Evolutionary conservation across 2,797 vertebrate species (phyloP).

Genomic region (Arnoldichthys spilopterus): DNA sequence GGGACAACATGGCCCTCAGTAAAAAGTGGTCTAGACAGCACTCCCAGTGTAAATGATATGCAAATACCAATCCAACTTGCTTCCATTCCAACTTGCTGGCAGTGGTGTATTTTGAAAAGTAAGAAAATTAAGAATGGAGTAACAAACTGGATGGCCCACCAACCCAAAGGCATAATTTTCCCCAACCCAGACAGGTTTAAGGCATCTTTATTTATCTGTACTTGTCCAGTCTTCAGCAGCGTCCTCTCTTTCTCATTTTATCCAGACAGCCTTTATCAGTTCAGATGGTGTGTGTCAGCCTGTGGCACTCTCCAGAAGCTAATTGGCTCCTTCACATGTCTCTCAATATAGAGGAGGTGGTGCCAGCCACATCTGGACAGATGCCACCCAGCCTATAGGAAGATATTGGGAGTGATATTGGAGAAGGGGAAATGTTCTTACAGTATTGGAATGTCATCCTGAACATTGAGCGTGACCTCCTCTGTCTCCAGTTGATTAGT

Average conservation of each 20-base stretch:
- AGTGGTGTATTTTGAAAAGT: too few species aligned
- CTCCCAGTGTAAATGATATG: too few species aligned
- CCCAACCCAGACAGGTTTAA: conserved; percentile 86
- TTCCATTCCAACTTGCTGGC: too few species aligned
- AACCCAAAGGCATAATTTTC: conserved; percentile 65
- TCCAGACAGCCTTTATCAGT: conserved; percentile 85
- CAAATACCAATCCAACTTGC: too few species aligned
- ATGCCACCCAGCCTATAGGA: conserved; percentile 1
- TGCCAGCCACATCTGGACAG: conserved; percentile 7
- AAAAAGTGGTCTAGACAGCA: too few species aligned
- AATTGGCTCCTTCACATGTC: neutral
- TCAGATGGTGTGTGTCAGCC: conserved; percentile 73
- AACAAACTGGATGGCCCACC: neutral
- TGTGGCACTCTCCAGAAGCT: conserved; percentile 63
- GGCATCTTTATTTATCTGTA: conserved; percentile 83
- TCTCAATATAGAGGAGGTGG: neutral
- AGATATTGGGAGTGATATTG: neutral
- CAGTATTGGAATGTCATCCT: conserved; percentile 12
- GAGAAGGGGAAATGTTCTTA: neutral
- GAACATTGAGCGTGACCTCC: conserved; percentile 33
- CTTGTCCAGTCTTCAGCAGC: conserved; percentile 82
- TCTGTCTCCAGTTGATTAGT: conserved; percentile 72
- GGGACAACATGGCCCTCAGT: too few species aligned
- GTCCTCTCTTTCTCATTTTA: conserved; percentile 81
- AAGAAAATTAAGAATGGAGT: too few species aligned